Percentiles rank a stretch among this genome's conserved stretches.
Conservation (phyloP, 30 jellyfish, hydroid and myxozoan genomes). For the Chironex yamaguchii region DNA sequence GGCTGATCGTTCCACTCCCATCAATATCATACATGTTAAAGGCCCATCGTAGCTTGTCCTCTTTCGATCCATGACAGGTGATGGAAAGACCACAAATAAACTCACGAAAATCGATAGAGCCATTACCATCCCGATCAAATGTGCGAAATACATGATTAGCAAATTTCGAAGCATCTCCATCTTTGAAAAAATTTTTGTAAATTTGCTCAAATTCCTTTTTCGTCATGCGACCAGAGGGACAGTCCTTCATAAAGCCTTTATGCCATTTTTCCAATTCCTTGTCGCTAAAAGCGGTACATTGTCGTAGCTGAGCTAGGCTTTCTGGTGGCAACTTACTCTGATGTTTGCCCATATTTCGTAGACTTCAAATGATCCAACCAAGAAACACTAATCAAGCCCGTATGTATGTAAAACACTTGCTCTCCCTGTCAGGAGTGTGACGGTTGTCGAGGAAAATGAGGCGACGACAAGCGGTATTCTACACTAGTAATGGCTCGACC, state of each 20-base stretch:
- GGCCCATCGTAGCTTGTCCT: slow-evolving; percentile 99
- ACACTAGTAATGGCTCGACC: no score
- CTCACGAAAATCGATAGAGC: slow-evolving; percentile 95
- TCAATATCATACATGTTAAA: slow-evolving; percentile 98
- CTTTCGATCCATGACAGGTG: slow-evolving; percentile 99
- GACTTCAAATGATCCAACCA: no score
- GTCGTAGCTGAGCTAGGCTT: slow-evolving; percentile 91
- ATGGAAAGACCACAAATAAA: slow-evolving; percentile 97
- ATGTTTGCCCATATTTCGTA: slow-evolving; percentile 99
- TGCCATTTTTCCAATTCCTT: slow-evolving; percentile 96
- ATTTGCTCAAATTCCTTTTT: slow-evolving; percentile 95
- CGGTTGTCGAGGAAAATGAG: no score
- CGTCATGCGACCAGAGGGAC: slow-evolving; percentile 98
- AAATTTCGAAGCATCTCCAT: slow-evolving; percentile 98
- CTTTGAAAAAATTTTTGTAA: slow-evolving; percentile 95
- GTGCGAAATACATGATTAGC: slow-evolving; percentile 99
- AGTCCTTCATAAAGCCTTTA: slow-evolving; percentile 98
- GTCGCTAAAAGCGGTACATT: slow-evolving; percentile 98
- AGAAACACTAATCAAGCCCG: no score
- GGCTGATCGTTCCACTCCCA: slow-evolving; percentile 96
- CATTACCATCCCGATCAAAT: slow-evolving; percentile 97
- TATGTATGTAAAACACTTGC: no score
- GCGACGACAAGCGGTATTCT: no score
- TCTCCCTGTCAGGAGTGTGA: no score
- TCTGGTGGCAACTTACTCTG: slow-evolving; percentile 98